Evolutionary conservation across 2,113 vertebrate species (phyloP).

Genomic region (Petromus typicus): DNA sequence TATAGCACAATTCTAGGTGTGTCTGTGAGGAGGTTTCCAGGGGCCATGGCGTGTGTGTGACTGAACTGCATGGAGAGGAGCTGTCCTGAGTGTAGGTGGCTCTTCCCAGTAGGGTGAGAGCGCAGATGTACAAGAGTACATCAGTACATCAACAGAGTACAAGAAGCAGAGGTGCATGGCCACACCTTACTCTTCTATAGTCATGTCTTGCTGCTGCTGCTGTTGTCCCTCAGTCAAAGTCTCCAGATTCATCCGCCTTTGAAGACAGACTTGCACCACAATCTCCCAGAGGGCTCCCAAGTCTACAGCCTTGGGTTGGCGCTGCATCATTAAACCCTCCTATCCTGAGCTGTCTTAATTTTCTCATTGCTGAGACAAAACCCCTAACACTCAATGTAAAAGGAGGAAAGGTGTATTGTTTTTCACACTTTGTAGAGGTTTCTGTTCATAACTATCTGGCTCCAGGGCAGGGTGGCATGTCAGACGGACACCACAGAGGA

Average conservation of each 20-base stretch:
- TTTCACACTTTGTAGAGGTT: background rate
- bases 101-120: background rate
- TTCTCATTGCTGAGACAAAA: background rate
- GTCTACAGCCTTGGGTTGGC: too few relatives aligned
- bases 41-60: background rate
- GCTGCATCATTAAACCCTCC: background rate
- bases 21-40: background rate
- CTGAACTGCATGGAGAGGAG: too few relatives aligned
- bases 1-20: background rate
- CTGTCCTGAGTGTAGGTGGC: background rate
- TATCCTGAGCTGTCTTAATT: background rate
- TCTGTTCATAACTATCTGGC: background rate
- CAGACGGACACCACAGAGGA: background rate
- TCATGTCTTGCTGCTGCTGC: background rate
- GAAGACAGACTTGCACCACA: background rate
- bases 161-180: rapidly evolving
- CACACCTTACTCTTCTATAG: background rate
- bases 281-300: background rate
- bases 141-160: too few relatives aligned
- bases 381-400: background rate
- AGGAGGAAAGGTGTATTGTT: background rate
- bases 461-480: background rate
- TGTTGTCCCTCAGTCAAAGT: background rate
- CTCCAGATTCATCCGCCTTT: background rate
- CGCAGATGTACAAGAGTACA: background rate